Evolutionary conservation across 2,113 vertebrate species (phyloP).

Genomic region (Ochotona princeps): DNA sequence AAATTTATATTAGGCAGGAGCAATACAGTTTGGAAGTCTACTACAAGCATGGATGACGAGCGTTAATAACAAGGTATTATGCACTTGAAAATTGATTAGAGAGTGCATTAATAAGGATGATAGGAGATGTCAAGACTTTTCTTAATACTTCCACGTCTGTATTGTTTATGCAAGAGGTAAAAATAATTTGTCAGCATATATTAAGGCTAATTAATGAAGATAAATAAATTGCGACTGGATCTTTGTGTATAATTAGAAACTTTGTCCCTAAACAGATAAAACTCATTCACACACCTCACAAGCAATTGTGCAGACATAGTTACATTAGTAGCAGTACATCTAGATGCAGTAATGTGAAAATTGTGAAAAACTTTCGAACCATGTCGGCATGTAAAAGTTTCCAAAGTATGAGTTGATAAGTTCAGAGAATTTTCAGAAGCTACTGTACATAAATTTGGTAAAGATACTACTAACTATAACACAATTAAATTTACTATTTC

Average conservation of each 20-base stretch:
- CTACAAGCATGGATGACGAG: too few relatives aligned
- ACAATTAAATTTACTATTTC: not conserved
- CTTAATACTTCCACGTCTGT: slow-evolving; percentile 48
- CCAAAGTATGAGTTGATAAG: not conserved
- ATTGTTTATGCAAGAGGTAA: slow-evolving; percentile 4
- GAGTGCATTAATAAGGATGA: too few relatives aligned
- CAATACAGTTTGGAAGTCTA: too few relatives aligned
- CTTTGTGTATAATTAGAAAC: slow-evolving; percentile 63
- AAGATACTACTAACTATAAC: not conserved
- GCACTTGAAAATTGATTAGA: too few relatives aligned
- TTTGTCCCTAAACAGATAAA: slow-evolving; percentile 14
- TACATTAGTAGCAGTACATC: not conserved
- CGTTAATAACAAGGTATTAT: too few relatives aligned
- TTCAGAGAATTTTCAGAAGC: not conserved
- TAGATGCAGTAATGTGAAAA: not conserved
- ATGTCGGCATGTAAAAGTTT: not conserved
- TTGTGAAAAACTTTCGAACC: not conserved
- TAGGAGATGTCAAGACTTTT: not conserved
- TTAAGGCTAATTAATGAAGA: slow-evolving; percentile 54
- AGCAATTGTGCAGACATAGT: not conserved
- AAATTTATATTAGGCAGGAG: too few relatives aligned
- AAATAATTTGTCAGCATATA: slow-evolving; percentile 67
- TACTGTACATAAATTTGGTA: not conserved
- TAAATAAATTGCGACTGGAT: slow-evolving; percentile 62
- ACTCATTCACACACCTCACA: not conserved